Conservation (phyloP, 2,888 invertebrate genomes). For the Thymelicus lineola region DNA sequence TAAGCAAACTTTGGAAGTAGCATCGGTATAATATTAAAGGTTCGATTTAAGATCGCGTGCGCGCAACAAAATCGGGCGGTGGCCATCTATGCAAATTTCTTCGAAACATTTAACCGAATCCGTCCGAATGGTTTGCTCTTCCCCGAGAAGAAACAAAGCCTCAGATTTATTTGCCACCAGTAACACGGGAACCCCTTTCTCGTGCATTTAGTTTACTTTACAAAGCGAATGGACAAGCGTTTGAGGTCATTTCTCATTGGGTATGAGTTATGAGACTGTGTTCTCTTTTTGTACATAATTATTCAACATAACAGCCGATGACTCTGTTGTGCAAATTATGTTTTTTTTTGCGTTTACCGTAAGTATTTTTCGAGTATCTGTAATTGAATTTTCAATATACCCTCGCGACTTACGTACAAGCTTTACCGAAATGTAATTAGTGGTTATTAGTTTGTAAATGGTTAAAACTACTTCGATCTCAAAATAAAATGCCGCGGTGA, state of each 20-base stretch:
- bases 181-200: constrained; percentile 54
- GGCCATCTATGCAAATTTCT: constrained; percentile 84
- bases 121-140: constrained; percentile 67
- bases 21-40: constrained; percentile 31
- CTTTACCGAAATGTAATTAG: constrained; percentile 40
- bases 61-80: constrained; percentile 69
- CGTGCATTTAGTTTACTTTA: constrained; percentile 46
- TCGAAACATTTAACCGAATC: constrained; percentile 79
- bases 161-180: constrained; percentile 59
- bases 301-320: constrained; percentile 44
- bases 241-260: constrained; percentile 55
- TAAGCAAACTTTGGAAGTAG: constrained; percentile 1
- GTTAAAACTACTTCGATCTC: constrained; percentile 64
- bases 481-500: constrained; percentile 63
- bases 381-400: constrained; percentile 14
- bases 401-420: neutral
- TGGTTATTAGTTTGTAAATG: constrained; percentile 61
- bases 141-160: constrained; percentile 66
- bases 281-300: constrained; percentile 44
- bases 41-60: constrained; percentile 56
- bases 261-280: constrained; percentile 54
- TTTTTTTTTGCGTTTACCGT: constrained; percentile 6
- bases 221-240: constrained; percentile 48
- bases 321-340: constrained; percentile 32
- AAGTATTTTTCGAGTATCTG: constrained; percentile 5